Base-by-base conservation (phyloP, 2,888 invertebrate genomes). In the Epinotia brunnichana region DNA sequence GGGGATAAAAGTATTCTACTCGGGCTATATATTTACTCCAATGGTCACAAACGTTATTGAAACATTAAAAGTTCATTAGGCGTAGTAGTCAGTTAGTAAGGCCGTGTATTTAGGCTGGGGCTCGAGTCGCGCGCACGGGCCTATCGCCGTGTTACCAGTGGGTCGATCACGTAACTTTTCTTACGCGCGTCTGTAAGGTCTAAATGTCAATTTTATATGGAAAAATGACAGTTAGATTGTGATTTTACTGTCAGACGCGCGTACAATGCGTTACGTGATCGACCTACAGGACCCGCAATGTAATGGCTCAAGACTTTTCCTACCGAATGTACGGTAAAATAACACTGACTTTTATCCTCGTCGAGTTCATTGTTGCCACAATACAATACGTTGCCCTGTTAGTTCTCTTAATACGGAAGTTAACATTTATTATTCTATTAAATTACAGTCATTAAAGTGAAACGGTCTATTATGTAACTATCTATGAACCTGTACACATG, bases 401-500 rank as follows among this genome's bases (percentile, higher is more conserved):
- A 87, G 84, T 86, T 84, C 82, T 87, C 86, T 87, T 92, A 91
- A 91, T 90, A 87, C 91, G 92, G 92, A 92, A 90, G 91, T 88
- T 86, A 87, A 87, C 91, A 88, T 91, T 92, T 90, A 92, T 90
- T 90, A 90, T 90, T 90, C 87, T 90, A 90, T 89, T 90, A 84
- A 83, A 85, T 85, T 86, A 85, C 80, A 80, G 81, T 81, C 80
- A 80, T 81, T 80, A 80, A 78, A 77, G 82, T 81, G 81, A 80
- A 71, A 74, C 67, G 63, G 73, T 74, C 51, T 69, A 60, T 70
- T 70, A 73, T 71, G 69, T 57, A 56, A 61, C 67, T 67, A 67
- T 72, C 54, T 72, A 70, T 69, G 71, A 66, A 54, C 54, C 59
- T 66, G 39, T 60, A 60, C 54, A 54, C 24, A 66, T 60, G 66